These are phyloP conservation scores for Drosophila mauritiana DNA, from an alignment of 1,140 invertebrate species.

Conservation along the genomic window DNA sequence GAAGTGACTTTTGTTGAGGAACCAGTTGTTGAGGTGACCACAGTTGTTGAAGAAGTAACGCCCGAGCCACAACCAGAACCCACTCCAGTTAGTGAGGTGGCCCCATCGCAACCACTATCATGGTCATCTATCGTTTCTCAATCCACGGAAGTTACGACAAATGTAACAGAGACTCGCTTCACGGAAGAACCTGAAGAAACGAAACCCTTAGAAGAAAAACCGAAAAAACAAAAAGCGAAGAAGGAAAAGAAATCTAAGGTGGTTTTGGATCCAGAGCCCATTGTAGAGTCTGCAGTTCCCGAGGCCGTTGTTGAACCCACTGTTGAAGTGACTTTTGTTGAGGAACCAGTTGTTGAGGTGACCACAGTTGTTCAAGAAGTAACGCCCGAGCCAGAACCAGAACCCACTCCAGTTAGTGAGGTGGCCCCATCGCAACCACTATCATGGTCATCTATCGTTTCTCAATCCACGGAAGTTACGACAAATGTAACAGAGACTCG, in stretches of 20 bases:
- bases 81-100: background rate
- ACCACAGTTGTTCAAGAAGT: background rate
- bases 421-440: background rate
- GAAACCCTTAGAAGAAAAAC: background rate
- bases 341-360: background rate
- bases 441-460: constrained; percentile 1
- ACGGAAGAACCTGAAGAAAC: background rate
- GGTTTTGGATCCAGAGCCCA: too few species aligned
- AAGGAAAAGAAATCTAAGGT: constrained; percentile 30
- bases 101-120: background rate
- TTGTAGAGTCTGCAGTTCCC: background rate
- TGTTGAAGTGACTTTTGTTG: background rate
- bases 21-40: background rate
- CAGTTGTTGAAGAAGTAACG: background rate
- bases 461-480: background rate
- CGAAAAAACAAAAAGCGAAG: constrained; percentile 27
- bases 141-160: background rate
- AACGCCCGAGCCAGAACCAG: background rate
- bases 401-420: background rate
- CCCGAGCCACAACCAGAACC: background rate
- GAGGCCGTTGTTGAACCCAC: background rate
- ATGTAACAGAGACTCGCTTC: background rate
- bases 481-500: background rate
- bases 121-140: constrained; percentile 17
- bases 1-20: background rate